Percentiles rank a stretch among this genome's conserved stretches.
These are phyloP conservation scores for Sepiola atlantica DNA, from an alignment of 2,888 invertebrate species.

Conservation along the genomic window DNA sequence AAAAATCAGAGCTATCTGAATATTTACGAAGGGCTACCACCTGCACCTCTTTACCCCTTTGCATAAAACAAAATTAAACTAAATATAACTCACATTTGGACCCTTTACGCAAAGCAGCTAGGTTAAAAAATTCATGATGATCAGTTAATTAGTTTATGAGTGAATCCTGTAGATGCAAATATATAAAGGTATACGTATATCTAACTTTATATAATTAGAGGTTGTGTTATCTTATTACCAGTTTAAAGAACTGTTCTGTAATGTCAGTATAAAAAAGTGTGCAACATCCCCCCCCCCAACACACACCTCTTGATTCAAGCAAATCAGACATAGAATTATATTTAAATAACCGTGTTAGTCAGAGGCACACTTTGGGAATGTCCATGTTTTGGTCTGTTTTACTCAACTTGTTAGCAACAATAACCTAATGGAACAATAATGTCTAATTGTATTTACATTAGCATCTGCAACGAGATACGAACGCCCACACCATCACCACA, in stretches of 20 bases:
- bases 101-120: too few species aligned
- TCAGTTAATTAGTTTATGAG: too few species aligned
- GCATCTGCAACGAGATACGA: background rate
- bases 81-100: too few species aligned
- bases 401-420: slow-evolving; percentile 22
- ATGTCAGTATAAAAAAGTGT: background rate
- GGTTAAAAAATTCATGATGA: too few species aligned
- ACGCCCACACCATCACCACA: background rate
- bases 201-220: too few species aligned
- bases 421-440: slow-evolving; percentile 32
- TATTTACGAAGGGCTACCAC: too few species aligned
- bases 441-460: slow-evolving; percentile 32
- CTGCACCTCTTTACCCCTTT: too few species aligned
- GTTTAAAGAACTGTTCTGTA: background rate
- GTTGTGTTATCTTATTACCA: too few species aligned
- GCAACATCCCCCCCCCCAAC: background rate
- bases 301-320: background rate
- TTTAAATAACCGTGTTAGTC: background rate
- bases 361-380: background rate
- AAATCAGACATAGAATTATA: background rate
- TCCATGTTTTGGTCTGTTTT: slow-evolving; percentile 32
- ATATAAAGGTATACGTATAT: too few species aligned
- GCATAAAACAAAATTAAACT: too few species aligned
- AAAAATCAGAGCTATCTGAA: too few species aligned
- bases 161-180: too few species aligned